Percentiles rank a stretch among this genome's conserved stretches.
Evolutionary conservation across 2,113 vertebrate genomes (phyloP).

Genomic region (Cepphus grylle): DNA sequence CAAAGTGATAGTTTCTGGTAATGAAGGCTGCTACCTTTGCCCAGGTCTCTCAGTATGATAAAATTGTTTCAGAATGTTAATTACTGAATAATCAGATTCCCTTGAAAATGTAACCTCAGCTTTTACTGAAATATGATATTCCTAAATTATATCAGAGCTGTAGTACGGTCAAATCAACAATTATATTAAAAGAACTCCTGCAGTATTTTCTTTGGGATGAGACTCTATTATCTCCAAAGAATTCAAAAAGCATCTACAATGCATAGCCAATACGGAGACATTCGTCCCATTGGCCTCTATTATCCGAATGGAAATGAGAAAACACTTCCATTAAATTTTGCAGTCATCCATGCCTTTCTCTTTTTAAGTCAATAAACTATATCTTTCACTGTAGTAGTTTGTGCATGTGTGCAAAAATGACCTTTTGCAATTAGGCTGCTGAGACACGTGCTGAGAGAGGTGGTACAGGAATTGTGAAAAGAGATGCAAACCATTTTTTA

Average conservation of each 20-base stretch:
- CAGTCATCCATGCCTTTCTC: not conserved
- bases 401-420: not conserved
- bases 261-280: not conserved
- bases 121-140: conserved; percentile 1
- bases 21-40: conserved; percentile 47
- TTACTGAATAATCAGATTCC: conserved; percentile 34
- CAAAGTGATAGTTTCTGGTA: conserved; percentile 4
- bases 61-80: conserved; percentile 37
- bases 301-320: conserved; percentile 21
- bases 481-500: not conserved
- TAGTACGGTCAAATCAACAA: not conserved
- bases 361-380: conserved; percentile 20
- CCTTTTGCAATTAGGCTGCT: not conserved
- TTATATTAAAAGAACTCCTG: not conserved
- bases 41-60: not conserved
- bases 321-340: conserved; percentile 7
- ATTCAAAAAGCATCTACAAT: not conserved
- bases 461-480: not conserved
- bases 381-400: not conserved
- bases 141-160: not conserved
- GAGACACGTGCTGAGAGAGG: not conserved
- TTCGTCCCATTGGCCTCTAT: conserved; percentile 9
- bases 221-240: not conserved
- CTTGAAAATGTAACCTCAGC: not conserved
- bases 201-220: not conserved